Evolutionary conservation across 1,140 invertebrate species (phyloP).

Genomic region (Drosophila willistoni): DNA sequence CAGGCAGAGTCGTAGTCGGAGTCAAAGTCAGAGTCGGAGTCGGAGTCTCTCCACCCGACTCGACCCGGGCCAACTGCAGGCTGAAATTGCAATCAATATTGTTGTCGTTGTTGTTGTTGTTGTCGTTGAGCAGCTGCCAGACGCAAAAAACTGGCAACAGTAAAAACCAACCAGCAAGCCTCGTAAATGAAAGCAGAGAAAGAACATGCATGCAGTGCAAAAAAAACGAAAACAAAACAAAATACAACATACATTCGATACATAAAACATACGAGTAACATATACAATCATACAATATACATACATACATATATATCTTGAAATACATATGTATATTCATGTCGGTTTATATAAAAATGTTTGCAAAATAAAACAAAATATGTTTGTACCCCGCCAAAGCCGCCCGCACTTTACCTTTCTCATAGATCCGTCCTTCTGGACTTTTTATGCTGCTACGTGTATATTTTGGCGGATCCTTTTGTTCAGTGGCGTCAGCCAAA

Average conservation of each 20-base stretch:
- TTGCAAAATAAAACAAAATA: constrained; percentile 62
- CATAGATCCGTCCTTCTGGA: constrained; percentile 2
- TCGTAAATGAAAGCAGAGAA: constrained; percentile 65
- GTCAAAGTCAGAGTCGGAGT: too few relatives aligned
- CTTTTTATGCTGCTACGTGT: constrained; percentile 1
- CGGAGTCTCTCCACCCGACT: constrained; percentile 13
- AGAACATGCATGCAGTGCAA: constrained; percentile 52
- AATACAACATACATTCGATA: constrained; percentile 33
- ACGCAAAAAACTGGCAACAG: constrained; percentile 75
- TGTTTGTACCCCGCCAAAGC: constrained; percentile 14
- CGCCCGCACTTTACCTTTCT: not conserved
- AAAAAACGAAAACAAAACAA: constrained; percentile 32
- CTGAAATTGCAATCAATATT: constrained; percentile 79
- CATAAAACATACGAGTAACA: constrained; percentile 38
- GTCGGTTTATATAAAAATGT: constrained; percentile 34
- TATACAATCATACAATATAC: not conserved
- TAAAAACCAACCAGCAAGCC: constrained; percentile 75
- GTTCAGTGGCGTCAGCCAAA: not conserved
- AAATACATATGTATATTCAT: constrained; percentile 9
- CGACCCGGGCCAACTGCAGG: constrained; percentile 48
- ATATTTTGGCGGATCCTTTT: not conserved
- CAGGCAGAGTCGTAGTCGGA: not conserved
- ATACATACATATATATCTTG: not conserved
- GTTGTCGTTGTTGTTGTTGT: constrained; percentile 52
- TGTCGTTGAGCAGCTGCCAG: constrained; percentile 71